phyloP scores from a whole-genome alignment of 2,113 vertebrate species.

The Microtus pennsylvanicus region DNA sequence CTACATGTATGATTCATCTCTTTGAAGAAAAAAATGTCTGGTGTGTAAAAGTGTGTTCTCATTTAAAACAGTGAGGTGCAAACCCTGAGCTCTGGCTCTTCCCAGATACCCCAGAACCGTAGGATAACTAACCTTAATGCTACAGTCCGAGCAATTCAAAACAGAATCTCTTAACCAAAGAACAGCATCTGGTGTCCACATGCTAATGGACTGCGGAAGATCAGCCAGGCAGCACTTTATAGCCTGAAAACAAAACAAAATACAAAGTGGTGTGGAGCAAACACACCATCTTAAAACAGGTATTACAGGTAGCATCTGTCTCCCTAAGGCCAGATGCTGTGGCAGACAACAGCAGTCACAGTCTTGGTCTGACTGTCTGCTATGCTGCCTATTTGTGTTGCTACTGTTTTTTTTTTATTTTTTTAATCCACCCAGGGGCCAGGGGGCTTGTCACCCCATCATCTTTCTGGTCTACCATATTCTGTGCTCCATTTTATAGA shows the following conservation, averaged over 20 bases:
- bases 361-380: neutral
- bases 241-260: slow-evolving; percentile 86
- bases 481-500: neutral
- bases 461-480: neutral
- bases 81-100: slow-evolving; percentile 20
- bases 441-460: neutral
- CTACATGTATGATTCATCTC: neutral
- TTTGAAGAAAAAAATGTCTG: neutral
- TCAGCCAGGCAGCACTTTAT: slow-evolving; percentile 93
- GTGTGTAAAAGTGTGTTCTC: neutral
- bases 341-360: neutral
- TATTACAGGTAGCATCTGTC: neutral
- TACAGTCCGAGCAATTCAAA: slow-evolving; percentile 88
- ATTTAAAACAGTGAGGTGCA: slow-evolving; percentile 17
- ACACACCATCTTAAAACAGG: slow-evolving; percentile 14
- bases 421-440: neutral
- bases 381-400: neutral
- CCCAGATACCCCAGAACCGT: neutral
- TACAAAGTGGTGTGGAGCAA: neutral
- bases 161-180: slow-evolving; percentile 91
- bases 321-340: slow-evolving; percentile 17
- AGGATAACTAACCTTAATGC: slow-evolving; percentile 91
- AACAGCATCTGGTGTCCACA: slow-evolving; percentile 93
- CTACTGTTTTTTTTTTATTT: neutral
- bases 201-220: slow-evolving; percentile 87